These are phyloP conservation scores for Lucifuga dentata DNA, from an alignment of 2,113 vertebrate genomes.

Conservation along the genomic window DNA sequence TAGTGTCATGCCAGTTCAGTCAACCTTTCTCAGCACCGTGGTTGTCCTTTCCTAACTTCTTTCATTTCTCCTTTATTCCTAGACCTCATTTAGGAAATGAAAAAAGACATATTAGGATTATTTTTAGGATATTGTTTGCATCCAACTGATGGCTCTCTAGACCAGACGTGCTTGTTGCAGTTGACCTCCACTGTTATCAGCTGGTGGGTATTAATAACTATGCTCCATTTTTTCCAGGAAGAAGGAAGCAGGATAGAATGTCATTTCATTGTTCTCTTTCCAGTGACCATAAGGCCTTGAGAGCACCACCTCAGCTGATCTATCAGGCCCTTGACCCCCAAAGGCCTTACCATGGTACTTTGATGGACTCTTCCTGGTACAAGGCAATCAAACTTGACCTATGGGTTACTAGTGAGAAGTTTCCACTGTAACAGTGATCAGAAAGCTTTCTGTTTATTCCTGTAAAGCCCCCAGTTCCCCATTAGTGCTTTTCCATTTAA, in stretches of 20 bases:
- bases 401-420: constrained; percentile 37
- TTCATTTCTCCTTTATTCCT: constrained; percentile 50
- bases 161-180: constrained; percentile 13
- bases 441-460: constrained; percentile 57
- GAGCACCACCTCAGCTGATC: constrained; percentile 31
- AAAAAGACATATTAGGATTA: no score
- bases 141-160: constrained; percentile 11
- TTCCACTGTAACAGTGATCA: constrained; percentile 57
- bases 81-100: constrained; percentile 46
- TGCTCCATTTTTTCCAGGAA: constrained; percentile 67
- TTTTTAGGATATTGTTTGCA: constrained; percentile 41
- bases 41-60: constrained; percentile 37
- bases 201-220: constrained; percentile 74
- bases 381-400: constrained; percentile 52
- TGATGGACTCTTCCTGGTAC: constrained; percentile 50
- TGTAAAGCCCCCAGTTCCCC: constrained; percentile 35
- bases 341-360: constrained; percentile 16
- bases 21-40: constrained; percentile 25
- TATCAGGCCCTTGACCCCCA: constrained; percentile 30
- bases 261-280: constrained; percentile 76
- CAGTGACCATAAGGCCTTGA: constrained; percentile 51
- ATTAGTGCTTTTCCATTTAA: constrained; percentile 51
- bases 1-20: constrained; percentile 43
- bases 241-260: constrained; percentile 62
- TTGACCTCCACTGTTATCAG: constrained; percentile 49